Evolutionary conservation across 2,113 vertebrate genomes (phyloP).

Genomic region (Jaculus jaculus): DNA sequence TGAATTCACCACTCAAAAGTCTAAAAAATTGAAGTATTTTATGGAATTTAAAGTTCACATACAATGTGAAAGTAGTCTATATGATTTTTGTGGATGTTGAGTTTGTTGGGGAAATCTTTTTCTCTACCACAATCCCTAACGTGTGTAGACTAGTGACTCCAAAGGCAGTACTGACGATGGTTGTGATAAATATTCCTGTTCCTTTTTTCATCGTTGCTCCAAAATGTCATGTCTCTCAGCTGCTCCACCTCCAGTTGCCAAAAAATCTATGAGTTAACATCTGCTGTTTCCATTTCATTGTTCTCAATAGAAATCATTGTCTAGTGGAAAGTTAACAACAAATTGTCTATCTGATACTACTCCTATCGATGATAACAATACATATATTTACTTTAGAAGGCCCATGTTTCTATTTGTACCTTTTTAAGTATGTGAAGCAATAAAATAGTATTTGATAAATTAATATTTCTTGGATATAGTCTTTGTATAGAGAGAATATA

Average conservation of each 20-base stretch:
- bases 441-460: neutral
- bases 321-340: slow-evolving; percentile 33
- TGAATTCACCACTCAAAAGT: neutral
- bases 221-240: slow-evolving; percentile 66
- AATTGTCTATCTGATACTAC: slow-evolving; percentile 50
- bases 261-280: slow-evolving; percentile 64
- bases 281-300: slow-evolving; percentile 64
- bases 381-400: neutral
- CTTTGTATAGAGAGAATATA: neutral
- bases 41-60: slow-evolving; percentile 8
- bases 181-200: slow-evolving; percentile 62
- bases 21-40: neutral
- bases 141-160: slow-evolving; percentile 3
- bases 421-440: neutral
- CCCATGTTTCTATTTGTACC: neutral
- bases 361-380: neutral
- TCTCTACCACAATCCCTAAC: neutral
- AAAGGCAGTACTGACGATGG: neutral
- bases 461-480: neutral
- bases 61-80: slow-evolving; percentile 10
- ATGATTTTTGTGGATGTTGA: neutral
- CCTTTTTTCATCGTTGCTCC: neutral
- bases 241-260: slow-evolving; percentile 76
- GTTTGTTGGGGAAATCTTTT: neutral
- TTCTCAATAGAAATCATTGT: slow-evolving; percentile 57